Percentiles rank a stretch among this genome's conserved stretches.
Conservation (phyloP, 2,113 vertebrate species). For the Salminus brasiliensis region DNA sequence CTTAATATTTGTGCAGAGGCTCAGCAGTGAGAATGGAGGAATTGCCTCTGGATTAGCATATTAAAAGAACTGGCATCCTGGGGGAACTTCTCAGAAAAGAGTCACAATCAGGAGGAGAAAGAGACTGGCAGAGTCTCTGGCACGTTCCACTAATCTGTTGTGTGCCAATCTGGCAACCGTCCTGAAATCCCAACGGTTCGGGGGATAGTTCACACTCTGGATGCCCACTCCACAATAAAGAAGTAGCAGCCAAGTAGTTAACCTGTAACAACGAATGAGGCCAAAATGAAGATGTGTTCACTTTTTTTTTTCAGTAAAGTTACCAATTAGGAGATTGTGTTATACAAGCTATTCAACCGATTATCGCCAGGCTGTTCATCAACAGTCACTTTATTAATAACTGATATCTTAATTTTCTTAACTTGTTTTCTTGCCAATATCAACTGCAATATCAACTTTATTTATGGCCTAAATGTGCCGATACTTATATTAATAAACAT, state of each 20-base stretch:
- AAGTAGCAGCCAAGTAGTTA: background rate
- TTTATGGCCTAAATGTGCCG: too few relatives aligned
- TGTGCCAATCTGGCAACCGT: constrained; percentile 36
- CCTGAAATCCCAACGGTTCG: constrained; percentile 47
- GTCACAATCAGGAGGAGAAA: constrained; percentile 36
- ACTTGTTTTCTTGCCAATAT: too few relatives aligned
- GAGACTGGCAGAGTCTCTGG: constrained; percentile 18
- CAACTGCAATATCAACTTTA: too few relatives aligned
- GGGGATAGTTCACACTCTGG: background rate
- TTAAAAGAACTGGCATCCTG: constrained; percentile 30
- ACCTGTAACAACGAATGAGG: background rate
- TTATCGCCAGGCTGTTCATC: too few relatives aligned
- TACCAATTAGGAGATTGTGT: too few relatives aligned
- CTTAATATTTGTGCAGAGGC: constrained; percentile 15
- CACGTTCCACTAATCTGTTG: constrained; percentile 25
- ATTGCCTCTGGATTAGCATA: constrained; percentile 43
- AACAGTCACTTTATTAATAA: too few relatives aligned
- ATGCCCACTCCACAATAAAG: background rate
- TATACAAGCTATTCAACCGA: too few relatives aligned
- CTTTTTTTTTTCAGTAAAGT: too few relatives aligned
- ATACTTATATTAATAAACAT: too few relatives aligned
- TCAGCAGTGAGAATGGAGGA: constrained; percentile 9
- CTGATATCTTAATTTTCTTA: too few relatives aligned
- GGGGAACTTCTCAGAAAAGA: constrained; percentile 18
- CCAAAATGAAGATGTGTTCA: too few relatives aligned